A percentile compares a stretch with the other conserved stretches of the same genome.
These are phyloP conservation scores for Corticium candelabrum DNA, from an alignment of 37 sponge, comb jelly and placozoan species.

Conservation along the genomic window DNA sequence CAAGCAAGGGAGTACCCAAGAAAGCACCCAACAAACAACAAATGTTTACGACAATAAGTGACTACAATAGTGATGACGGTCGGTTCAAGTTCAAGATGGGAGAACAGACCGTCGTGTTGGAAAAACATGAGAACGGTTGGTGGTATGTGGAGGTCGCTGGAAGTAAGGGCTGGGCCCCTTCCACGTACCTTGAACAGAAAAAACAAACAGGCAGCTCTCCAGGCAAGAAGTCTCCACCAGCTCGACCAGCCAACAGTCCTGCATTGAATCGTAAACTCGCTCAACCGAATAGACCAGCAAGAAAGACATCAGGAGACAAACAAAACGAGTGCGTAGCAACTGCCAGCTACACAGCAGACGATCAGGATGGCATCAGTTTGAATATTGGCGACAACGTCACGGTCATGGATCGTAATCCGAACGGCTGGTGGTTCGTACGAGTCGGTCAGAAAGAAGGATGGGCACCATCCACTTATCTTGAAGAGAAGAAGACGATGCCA, in stretches of 20 bases:
- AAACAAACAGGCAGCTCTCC: background rate
- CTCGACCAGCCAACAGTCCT: background rate
- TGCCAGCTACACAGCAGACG: background rate
- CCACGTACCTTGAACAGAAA: constrained; percentile 46
- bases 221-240: background rate
- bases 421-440: constrained; percentile 83
- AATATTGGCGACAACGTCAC: constrained; percentile 21
- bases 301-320: no score
- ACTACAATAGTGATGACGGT: background rate
- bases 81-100: constrained; percentile 26
- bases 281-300: no score
- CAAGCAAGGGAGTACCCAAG: background rate
- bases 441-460: constrained; percentile 53
- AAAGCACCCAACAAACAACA: background rate
- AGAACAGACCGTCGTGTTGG: constrained; percentile 29
- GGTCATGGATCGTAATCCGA: constrained; percentile 51
- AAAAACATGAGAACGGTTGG: constrained; percentile 74
- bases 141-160: constrained; percentile 55
- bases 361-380: constrained; percentile 28
- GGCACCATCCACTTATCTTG: constrained; percentile 79
- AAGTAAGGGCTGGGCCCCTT: constrained; percentile 76
- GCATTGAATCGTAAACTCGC: background rate
- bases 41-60: background rate
- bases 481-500: no score
- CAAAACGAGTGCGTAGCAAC: no score